Conservation (phyloP, 2,797 vertebrate genomes). For the Malacoraja senta region DNA sequence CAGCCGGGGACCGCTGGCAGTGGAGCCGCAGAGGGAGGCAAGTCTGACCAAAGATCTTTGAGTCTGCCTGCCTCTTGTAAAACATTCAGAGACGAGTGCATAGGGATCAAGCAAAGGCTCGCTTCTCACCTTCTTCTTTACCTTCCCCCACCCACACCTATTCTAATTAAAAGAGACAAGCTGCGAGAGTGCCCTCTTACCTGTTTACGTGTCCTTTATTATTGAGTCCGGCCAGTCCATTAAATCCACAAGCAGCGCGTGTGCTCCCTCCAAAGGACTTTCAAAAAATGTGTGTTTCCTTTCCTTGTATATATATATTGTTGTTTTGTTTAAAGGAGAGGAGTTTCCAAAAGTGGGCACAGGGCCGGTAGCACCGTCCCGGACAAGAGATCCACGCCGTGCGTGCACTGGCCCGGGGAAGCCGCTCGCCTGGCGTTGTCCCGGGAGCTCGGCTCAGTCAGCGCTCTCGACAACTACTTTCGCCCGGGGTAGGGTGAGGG, state of each 20-base stretch:
- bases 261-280: neutral
- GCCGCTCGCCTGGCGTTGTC: neutral
- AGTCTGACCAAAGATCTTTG: neutral
- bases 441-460: neutral
- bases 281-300: neutral
- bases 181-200: neutral
- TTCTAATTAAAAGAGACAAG: neutral
- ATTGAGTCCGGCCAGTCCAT: neutral
- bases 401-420: neutral
- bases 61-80: neutral
- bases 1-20: neutral
- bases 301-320: neutral
- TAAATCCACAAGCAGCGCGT: neutral
- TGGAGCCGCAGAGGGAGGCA: neutral
- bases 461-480: slow-evolving; percentile 17
- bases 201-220: slow-evolving; percentile 21
- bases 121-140: neutral
- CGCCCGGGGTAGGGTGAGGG: neutral
- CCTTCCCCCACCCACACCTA: neutral
- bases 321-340: neutral
- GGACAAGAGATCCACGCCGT: neutral
- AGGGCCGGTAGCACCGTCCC: neutral
- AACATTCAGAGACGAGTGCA: neutral
- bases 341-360: neutral
- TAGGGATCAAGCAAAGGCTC: neutral